Base-by-base conservation (phyloP, 2,113 vertebrate species). In the Nothocercus nigrocapillus region DNA sequence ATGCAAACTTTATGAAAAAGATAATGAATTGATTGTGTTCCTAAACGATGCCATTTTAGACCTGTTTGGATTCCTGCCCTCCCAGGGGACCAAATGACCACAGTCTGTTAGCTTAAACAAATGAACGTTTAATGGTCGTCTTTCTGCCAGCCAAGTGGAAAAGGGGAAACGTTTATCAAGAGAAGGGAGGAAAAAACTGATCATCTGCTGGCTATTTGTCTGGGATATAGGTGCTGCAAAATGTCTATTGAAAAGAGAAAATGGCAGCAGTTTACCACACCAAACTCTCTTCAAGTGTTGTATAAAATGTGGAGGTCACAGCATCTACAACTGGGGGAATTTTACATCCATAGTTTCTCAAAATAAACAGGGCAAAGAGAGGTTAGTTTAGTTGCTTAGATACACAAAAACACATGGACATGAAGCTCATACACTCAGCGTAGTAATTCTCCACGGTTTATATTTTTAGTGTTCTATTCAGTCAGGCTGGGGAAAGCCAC, bases 1-100 rank as follows among this genome's bases (percentile, higher is more conserved):
- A 97, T 92, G 87, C 5, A 25, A 98, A 98, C 97, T 97, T 97
- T 97, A 98, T 97, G 96, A 97, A 98, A 98, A 98, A 97, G 88
- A 95, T 97, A 98, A 98, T 96, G 88, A 98, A 98, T 97, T 97
- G 96, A 97, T 95, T 97, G 96, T 96, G 82, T 96, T 97, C 93
- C 89, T 96, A 97, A 97, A 97, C 1, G 69, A 96, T 97, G 87
- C 85, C 93, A 93, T 96, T 97, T 97, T 95, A 93, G 92, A 95
- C 84, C 74, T 98, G 94, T 97, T 98, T 97, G 95, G 66, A 95
- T 96, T 97, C 64, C 28, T 93, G 66, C 93, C 42, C 82, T 97
- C 96, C 85, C 90, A 1, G 0, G 82, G 93, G 96, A 97, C 92
- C 73, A 94, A 90, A 93, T 98, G 97, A 97, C 96, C 90, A 97